These are phyloP conservation scores for Ifrita kowaldi DNA, from an alignment of 2,113 vertebrate genomes.

Conservation along the genomic window DNA sequence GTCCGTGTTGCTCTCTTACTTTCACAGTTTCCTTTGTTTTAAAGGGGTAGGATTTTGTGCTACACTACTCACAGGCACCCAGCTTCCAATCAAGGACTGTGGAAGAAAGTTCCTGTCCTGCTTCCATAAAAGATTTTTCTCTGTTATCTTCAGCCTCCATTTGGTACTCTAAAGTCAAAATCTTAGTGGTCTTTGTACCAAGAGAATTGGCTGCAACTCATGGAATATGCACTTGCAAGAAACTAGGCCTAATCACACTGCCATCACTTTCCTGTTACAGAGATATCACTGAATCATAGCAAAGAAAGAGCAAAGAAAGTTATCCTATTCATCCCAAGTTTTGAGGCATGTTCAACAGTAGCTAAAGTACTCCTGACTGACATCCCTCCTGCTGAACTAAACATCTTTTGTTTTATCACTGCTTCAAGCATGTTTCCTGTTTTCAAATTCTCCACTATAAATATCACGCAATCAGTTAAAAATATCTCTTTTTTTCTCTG, in stretches of 20 bases:
- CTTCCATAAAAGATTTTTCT: background rate
- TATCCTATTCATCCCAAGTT: background rate
- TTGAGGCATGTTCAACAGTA: background rate
- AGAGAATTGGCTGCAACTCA: background rate
- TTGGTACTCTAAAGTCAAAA: background rate
- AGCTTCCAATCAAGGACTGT: background rate
- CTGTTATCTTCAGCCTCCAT: background rate
- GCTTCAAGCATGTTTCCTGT: background rate
- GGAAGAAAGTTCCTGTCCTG: background rate
- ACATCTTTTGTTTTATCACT: background rate
- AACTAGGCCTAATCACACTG: background rate
- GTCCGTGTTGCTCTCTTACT: background rate
- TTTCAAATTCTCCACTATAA: background rate
- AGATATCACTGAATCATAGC: background rate
- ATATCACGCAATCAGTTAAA: background rate
- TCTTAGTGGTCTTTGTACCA: background rate
- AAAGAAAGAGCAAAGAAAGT: background rate
- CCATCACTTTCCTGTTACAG: background rate
- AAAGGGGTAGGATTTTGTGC: background rate
- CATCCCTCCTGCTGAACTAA: background rate
- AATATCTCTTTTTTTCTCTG: background rate
- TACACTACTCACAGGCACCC: rapidly evolving
- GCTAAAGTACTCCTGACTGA: background rate
- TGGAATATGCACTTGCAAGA: background rate
- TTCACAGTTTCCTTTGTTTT: background rate